A percentile compares a stretch with the other conserved stretches of the same genome.
phyloP scores from a whole-genome alignment of 2,797 vertebrate genomes.

The Alauda arvensis region DNA sequence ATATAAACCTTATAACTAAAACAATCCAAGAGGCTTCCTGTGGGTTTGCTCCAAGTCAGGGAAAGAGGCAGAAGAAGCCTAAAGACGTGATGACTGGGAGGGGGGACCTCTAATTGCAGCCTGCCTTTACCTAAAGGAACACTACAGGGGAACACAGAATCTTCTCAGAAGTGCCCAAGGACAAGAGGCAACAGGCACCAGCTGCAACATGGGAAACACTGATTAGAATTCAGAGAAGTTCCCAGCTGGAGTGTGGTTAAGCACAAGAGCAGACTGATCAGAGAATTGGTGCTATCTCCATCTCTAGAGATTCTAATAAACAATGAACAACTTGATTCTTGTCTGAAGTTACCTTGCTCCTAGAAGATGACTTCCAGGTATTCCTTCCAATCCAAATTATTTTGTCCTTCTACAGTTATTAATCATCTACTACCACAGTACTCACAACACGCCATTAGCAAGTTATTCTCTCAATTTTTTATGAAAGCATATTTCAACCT shows the following conservation, averaged over 20 bases:
- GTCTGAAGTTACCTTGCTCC: neutral
- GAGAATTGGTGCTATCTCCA: neutral
- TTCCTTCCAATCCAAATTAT: neutral
- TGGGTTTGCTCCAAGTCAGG: neutral
- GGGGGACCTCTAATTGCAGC: neutral
- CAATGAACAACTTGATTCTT: neutral
- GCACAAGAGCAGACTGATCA: neutral
- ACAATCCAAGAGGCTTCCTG: neutral
- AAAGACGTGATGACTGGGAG: neutral
- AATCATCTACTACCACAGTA: neutral
- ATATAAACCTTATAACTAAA: neutral
- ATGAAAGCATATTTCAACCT: neutral
- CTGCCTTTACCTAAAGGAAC: neutral
- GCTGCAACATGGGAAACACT: neutral
- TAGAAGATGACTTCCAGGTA: neutral
- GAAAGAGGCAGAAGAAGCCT: neutral
- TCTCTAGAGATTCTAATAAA: neutral
- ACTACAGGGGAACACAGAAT: neutral
- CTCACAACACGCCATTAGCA: neutral
- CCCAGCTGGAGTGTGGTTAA: neutral
- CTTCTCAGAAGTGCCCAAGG: neutral
- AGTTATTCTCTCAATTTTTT: neutral
- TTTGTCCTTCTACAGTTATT: neutral
- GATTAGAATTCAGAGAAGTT: neutral
- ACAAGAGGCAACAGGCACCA: neutral